A percentile compares a stretch with the other conserved stretches of the same genome.
These are phyloP conservation scores for Pogonophryne albipinna DNA, from an alignment of 2,797 vertebrate genomes.

Conservation along the genomic window DNA sequence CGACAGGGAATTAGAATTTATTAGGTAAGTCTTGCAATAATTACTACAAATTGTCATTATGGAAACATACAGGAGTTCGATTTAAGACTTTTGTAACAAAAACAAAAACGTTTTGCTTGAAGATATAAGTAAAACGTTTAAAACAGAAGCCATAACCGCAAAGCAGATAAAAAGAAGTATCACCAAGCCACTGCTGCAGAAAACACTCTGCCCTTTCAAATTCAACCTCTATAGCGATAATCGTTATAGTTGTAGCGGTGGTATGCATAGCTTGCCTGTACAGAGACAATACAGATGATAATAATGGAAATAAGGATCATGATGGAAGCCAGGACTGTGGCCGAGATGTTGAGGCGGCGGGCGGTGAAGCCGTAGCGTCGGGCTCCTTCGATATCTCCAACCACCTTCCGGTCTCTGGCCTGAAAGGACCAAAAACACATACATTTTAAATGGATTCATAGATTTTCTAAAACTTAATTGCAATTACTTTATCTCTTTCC, in stretches of 20 bases:
- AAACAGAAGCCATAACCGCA: neutral
- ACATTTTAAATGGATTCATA: neutral
- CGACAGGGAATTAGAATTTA: neutral
- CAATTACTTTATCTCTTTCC: neutral
- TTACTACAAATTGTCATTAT: neutral
- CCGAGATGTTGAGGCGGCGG: conserved; percentile 35
- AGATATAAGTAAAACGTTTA: neutral
- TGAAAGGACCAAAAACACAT: conserved; percentile 34
- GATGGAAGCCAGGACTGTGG: neutral
- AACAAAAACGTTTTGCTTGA: neutral
- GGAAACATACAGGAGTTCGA: neutral
- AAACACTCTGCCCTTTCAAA: neutral
- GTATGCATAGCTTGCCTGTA: too few relatives aligned
- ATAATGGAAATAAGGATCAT: fast-evolving
- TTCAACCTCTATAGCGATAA: neutral
- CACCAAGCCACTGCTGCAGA: neutral
- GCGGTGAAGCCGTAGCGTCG: conserved; percentile 48
- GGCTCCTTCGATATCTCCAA: conserved; percentile 8
- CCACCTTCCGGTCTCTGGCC: conserved; percentile 73
- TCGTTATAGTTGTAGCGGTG: too few relatives aligned
- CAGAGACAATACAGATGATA: too few relatives aligned
- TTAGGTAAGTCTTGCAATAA: neutral
- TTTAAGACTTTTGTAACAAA: neutral
- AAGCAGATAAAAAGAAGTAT: neutral
- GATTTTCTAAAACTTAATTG: neutral